Base-by-base conservation (phyloP, 2,888 invertebrate species). In the Enchytraeus crypticus region DNA sequence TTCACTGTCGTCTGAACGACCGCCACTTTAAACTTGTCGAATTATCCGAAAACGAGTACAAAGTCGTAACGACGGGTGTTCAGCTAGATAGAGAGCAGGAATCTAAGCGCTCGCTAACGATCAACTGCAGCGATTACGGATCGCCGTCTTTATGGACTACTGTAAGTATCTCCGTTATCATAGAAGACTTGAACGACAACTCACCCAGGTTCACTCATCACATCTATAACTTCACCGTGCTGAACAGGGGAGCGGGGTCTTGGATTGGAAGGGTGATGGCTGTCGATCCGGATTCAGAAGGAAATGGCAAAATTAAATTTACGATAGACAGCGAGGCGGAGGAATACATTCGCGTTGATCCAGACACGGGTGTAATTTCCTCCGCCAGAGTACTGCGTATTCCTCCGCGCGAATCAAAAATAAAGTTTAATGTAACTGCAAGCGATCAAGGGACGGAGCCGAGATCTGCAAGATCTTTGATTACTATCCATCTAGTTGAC, bases 21-120 rank as follows among this genome's bases (percentile, higher is more conserved):
- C 46, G 34, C 8, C 53, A 23, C 27, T 57, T 63, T 58, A 21
- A 33, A 5, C 53, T 68, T 21, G 57, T 63, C 4, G 66, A 65
- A 11, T 58, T 46, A 5, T 66, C 65, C 57, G 51, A 61, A 26
- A 65, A 64, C n/a, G 57, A 61, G 30, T 61, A 61, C 32, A 58
- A 51, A 11, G n/a, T 61, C 5, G 47, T 61, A 26, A 61, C 57
- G 11, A 29, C 49, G n/a, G 53, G 30, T 11, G 57, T 30, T 11
- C 21, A 57, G 8, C 26, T 47, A 11, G 61, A 61, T 21, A 49
- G 61, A 8, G 61, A 61, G 34, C 27, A 26, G 21, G 51, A 18
- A 5, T 21, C 51, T 1, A 46, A 57, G 51, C 46, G 38, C 33
- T 26, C 29, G 23, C 51, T 61, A 26, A 38, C 38, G 26, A 23